Base-by-base conservation (phyloP, 2,888 invertebrate genomes). In the Ennomos quercinarius region DNA sequence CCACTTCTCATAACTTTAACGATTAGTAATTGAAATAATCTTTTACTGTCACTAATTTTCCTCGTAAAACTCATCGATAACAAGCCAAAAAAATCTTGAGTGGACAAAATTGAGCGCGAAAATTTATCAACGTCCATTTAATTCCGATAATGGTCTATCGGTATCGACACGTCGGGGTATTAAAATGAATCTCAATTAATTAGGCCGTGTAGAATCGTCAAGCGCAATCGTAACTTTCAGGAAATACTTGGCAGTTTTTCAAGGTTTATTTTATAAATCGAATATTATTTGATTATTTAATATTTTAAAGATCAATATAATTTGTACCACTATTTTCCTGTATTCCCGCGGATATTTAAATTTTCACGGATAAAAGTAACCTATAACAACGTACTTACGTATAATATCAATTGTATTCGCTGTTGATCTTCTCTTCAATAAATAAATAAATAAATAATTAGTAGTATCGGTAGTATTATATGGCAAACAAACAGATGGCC, bases 151-250 rank as follows among this genome's bases (percentile, higher is more conserved):
- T 66, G 65, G 59, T 64, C 67, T 64, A 66, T 68, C 57, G 68
- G 65, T 55, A 54, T 51, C 63, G 67, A 71, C 71, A 67, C 70
- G 71, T 64, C 61, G 64, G 66, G 70, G 69, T 71, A 80, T 78
- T 72, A 72, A 73, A 80, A 78, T 51, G 78, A 76, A 77, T 67
- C 71, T 68, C 74, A 82, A 83, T 82, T 81, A 83, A 83, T 82
- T 81, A 83, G 74, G 74, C 55, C 61, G 72, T 77, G 81, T 81
- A 76, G 77, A 81, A 79, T 80, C 79, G 74, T 81, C 78, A 81
- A 78, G 74, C 73, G 72, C 66, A 68, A 71, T 73, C 77, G 82
- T 78, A 76, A 83, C 78, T 84, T 83, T 81, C 74, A 71, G 74
- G 67, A 43, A 51, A 51, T 2, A 45, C 11, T 11, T 17, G 42